Conservation (phyloP, 2,797 vertebrate species). For the Craterocephalus amniculus region DNA sequence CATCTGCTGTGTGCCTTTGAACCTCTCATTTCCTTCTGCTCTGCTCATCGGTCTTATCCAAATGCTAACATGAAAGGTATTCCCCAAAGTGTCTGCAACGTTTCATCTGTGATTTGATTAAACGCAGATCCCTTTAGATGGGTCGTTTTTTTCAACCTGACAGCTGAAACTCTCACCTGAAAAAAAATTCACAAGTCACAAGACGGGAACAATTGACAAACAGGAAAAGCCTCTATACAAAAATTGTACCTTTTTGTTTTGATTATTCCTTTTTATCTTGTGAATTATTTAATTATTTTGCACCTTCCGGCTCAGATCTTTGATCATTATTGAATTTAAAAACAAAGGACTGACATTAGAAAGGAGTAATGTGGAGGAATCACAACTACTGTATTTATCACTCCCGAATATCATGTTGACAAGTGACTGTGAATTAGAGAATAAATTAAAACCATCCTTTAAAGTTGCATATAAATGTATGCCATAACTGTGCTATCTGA, state of each 20-base stretch:
- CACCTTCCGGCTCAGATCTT: background rate
- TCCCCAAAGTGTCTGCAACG: background rate
- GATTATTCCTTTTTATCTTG: background rate
- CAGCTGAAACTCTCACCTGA: background rate
- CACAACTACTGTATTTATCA: background rate
- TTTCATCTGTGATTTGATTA: constrained; percentile 3
- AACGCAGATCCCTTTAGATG: background rate
- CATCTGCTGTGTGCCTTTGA: background rate
- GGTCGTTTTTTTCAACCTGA: background rate
- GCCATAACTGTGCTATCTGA: no score
- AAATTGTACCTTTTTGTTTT: background rate
- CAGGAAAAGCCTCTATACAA: background rate
- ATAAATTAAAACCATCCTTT: no score
- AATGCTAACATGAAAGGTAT: constrained; percentile 12
- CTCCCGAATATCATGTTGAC: no score
- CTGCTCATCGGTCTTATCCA: background rate
- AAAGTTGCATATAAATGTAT: no score
- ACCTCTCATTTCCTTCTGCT: background rate
- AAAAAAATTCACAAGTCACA: background rate
- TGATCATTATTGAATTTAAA: no score
- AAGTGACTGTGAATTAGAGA: no score
- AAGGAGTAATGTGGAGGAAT: background rate
- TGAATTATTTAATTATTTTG: background rate
- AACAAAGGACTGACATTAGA: background rate
- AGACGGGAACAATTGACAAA: background rate